phyloP scores from a whole-genome alignment of 2,797 vertebrate species.

The Acipenser transmontanus region DNA sequence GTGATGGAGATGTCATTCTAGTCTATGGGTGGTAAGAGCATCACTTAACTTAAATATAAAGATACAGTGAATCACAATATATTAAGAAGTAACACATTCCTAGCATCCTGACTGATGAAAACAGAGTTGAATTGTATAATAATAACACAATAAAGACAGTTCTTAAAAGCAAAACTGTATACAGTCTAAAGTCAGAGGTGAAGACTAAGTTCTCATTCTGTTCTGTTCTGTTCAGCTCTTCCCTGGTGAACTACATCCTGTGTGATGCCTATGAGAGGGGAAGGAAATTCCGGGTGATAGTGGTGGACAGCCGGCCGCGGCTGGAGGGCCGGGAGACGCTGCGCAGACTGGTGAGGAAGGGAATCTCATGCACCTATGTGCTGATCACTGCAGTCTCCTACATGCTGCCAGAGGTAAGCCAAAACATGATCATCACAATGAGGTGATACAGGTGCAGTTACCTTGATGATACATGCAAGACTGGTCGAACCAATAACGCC shows the following conservation, averaged over 20 bases:
- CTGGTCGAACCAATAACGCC: too few relatives aligned
- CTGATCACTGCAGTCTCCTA: conserved; percentile 90
- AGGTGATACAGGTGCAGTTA: too few relatives aligned
- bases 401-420: conserved; percentile 82
- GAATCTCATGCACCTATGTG: conserved; percentile 88
- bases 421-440: neutral
- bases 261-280: conserved; percentile 72
- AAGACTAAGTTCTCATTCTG: neutral
- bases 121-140: too few relatives aligned
- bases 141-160: too few relatives aligned
- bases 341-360: conserved; percentile 72
- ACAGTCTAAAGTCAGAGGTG: too few relatives aligned
- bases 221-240: conserved; percentile 66
- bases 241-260: conserved; percentile 85
- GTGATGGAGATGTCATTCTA: conserved; percentile 84
- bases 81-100: too few relatives aligned
- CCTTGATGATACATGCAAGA: too few relatives aligned
- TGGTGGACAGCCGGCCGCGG: conserved; percentile 89
- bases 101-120: too few relatives aligned
- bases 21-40: conserved; percentile 86
- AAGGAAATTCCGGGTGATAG: conserved; percentile 80
- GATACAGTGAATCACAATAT: neutral
- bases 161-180: too few relatives aligned
- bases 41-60: neutral
- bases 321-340: conserved; percentile 83